phyloP scores from a whole-genome alignment of 1,140 invertebrate genomes.

The Trinorchestia longiramus region DNA sequence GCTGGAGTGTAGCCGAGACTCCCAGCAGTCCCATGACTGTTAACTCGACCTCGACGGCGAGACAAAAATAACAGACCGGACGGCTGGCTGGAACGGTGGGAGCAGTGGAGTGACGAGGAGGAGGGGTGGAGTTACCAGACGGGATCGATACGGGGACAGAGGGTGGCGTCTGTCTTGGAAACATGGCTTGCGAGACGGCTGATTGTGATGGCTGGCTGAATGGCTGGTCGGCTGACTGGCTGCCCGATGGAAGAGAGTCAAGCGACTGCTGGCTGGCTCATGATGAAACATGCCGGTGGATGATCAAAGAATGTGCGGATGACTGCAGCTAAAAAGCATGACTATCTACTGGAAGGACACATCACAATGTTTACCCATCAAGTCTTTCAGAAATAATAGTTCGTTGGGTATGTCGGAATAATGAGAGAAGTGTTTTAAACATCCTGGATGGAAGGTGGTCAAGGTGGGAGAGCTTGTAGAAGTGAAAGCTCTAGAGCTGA shows the following conservation, averaged over 20 bases:
- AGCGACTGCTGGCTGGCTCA: background rate
- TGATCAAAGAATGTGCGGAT: background rate
- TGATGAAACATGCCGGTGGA: slow-evolving; percentile 12
- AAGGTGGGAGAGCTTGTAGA: background rate
- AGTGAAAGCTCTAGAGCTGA: background rate
- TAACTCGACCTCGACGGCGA: slow-evolving; percentile 31
- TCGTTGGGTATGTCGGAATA: background rate
- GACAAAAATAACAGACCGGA: slow-evolving; percentile 30
- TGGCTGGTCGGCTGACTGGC: slow-evolving; percentile 40
- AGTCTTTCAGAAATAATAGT: background rate
- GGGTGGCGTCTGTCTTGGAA: slow-evolving; percentile 30
- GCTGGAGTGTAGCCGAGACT: slow-evolving; percentile 1
- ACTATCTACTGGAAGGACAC: background rate
- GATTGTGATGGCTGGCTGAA: background rate
- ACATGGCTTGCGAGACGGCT: slow-evolving; percentile 2
- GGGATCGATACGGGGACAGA: slow-evolving; percentile 41
- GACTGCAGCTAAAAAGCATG: background rate
- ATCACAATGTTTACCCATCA: background rate
- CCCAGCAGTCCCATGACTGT: background rate
- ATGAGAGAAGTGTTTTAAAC: background rate
- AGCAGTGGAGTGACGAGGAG: background rate
- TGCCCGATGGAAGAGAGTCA: background rate
- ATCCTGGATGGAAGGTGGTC: background rate
- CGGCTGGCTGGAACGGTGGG: slow-evolving; percentile 25
- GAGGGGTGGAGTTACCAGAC: background rate